Evolutionary conservation across 2,113 vertebrate genomes (phyloP).

Genomic region (Hippopotamus amphibius): DNA sequence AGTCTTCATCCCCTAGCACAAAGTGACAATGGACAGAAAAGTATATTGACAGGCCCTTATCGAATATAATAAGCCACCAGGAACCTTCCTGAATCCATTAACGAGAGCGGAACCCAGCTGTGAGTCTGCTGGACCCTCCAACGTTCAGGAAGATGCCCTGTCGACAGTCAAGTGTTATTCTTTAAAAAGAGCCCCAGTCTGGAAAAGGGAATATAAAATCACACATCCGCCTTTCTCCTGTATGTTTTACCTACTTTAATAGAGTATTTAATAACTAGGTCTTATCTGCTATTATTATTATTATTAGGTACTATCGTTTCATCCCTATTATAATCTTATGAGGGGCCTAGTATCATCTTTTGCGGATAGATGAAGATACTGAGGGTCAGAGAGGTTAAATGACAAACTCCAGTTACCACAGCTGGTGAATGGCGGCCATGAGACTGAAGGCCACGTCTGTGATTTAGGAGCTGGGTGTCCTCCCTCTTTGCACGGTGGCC

Average conservation of each 20-base stretch:
- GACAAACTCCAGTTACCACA: rapidly evolving
- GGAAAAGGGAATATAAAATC: not conserved
- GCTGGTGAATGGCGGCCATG: rapidly evolving
- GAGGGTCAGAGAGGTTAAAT: not conserved
- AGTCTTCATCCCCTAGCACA: not conserved
- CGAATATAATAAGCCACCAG: conserved; percentile 46
- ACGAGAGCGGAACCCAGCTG: not conserved
- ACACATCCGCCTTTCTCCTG: rapidly evolving
- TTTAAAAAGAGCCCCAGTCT: not conserved
- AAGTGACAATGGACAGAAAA: conserved; percentile 70
- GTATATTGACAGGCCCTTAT: conserved; percentile 44
- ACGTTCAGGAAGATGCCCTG: not conserved
- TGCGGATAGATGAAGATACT: rapidly evolving
- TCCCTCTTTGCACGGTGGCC: not conserved
- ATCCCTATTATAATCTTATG: not conserved
- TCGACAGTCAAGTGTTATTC: not conserved
- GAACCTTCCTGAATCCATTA: conserved; percentile 66
- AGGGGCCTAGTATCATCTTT: rapidly evolving
- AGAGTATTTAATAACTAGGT: not conserved
- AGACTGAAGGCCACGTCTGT: not conserved
- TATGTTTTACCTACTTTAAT: not conserved
- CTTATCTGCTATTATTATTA: too few relatives aligned
- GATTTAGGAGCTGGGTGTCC: not conserved
- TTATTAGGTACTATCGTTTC: not conserved
- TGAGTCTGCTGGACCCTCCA: not conserved